These are phyloP conservation scores for Tetranychus urticae DNA, from an alignment of 1,140 invertebrate genomes.

Conservation along the genomic window DNA sequence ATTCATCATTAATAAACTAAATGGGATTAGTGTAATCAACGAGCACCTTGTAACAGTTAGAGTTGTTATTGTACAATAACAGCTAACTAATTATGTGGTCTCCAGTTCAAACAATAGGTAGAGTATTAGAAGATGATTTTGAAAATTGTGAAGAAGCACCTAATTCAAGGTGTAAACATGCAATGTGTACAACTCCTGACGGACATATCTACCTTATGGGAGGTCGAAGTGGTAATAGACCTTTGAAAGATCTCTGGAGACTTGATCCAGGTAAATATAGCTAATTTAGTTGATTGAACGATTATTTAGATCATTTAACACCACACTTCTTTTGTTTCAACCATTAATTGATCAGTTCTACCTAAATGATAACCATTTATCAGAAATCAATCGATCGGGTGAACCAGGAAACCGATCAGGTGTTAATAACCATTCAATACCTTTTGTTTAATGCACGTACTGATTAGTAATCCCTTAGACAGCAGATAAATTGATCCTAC, in stretches of 20 bases:
- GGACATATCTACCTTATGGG: slow-evolving; percentile 53
- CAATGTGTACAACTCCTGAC: slow-evolving; percentile 35
- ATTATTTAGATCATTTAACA: too few relatives aligned
- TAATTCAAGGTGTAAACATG: slow-evolving; percentile 45
- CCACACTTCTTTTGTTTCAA: too few relatives aligned
- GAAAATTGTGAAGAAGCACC: slow-evolving; percentile 12
- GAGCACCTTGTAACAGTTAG: too few relatives aligned
- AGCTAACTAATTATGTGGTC: slow-evolving; percentile 7
- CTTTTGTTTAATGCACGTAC: background rate
- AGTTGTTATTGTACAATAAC: too few relatives aligned
- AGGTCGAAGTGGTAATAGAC: slow-evolving; percentile 51
- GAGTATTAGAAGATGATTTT: background rate
- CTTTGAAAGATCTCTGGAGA: slow-evolving; percentile 59
- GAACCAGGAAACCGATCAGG: too few relatives aligned
- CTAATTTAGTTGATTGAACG: too few relatives aligned
- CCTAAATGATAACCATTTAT: too few relatives aligned
- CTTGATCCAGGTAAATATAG: slow-evolving; percentile 40
- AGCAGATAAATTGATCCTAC: background rate
- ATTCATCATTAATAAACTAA: too few relatives aligned
- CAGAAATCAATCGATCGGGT: too few relatives aligned
- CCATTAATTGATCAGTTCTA: too few relatives aligned
- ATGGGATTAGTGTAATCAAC: too few relatives aligned
- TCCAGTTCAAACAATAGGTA: slow-evolving; percentile 5
- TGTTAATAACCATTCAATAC: too few relatives aligned
- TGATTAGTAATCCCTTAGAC: background rate